These are phyloP conservation scores for Ctenodactylus gundi DNA, from an alignment of 2,113 vertebrate species.

Conservation along the genomic window DNA sequence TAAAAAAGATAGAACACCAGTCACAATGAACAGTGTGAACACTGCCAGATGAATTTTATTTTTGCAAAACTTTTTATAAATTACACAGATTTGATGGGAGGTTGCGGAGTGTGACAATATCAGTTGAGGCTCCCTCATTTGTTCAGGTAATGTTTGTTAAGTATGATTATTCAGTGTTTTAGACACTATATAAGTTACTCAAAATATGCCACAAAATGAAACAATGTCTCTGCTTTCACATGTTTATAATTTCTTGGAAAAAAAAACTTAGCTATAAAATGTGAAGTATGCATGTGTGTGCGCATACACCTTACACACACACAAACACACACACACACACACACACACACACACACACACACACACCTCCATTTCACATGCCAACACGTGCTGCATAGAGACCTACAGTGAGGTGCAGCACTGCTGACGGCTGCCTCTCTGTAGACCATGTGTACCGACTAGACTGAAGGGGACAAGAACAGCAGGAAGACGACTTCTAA, in stretches of 20 bases:
- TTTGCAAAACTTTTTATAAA: slow-evolving; percentile 67
- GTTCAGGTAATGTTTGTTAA: background rate
- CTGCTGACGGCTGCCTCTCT: background rate
- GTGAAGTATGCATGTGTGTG: background rate
- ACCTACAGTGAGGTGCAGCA: background rate
- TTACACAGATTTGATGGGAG: slow-evolving; percentile 14
- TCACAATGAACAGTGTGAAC: slow-evolving; percentile 45
- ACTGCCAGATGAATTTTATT: slow-evolving; percentile 67
- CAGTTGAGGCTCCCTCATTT: background rate
- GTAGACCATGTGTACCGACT: background rate
- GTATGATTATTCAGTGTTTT: background rate
- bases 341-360: background rate
- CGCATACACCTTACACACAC: no score
- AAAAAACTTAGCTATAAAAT: background rate
- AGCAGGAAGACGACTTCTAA: background rate
- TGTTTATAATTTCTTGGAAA: background rate
- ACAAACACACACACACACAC: background rate
- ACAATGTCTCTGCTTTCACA: background rate
- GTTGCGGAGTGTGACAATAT: background rate
- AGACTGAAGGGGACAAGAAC: background rate
- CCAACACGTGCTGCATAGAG: background rate
- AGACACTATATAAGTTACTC: background rate
- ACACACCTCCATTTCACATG: background rate
- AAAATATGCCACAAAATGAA: background rate
- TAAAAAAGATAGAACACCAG: slow-evolving; percentile 47